Base-by-base conservation (phyloP, 2,113 vertebrate genomes). In the Cyanocitta stelleri region DNA sequence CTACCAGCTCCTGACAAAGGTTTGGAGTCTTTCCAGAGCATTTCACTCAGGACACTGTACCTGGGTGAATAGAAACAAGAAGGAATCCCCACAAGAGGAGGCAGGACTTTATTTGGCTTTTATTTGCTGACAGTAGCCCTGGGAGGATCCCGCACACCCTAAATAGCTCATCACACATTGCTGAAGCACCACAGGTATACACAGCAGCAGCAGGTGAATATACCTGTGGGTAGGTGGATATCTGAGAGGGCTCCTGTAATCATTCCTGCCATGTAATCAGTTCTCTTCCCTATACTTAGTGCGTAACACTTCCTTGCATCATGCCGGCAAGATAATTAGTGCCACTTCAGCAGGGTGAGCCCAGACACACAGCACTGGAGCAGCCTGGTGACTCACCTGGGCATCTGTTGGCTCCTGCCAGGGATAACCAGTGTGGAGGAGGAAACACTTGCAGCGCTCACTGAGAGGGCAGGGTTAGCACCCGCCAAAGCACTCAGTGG, bases 281-380 rank as follows among this genome's bases (percentile, higher is more conserved):
- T 22, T 37, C 83, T 85, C 58, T 94, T 61, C 84, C 69, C 59
- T 80, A 10, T 66, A 27, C 67, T 93, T 61, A 59, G 48, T 56
- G 54, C 0, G 1, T 72, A 49, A 83, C 29, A 32, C 27, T 22
- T 64, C 32, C 59, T 94, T 96, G 87, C 17, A 3, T 91, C 96
- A 94, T 26, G 29, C 58, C 1, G 1, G 48, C 21, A n/a, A 63
- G 44, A 33, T 92, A 93, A 96, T 95, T 71, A 82, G 48, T 95
- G 96, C 93, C 95, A 86, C 84, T 95, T 95, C 85, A 90, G 76
- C 92, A 64, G 63, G 51, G 21, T 58, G 92, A 92, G 91, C 90
- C 93, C 91, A 86, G 95, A 74, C 73, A 80, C 21, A 71, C 54
- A 69, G 29, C 19, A 8, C 6, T 64, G 84, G 66, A 94, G 79